Percentiles rank a stretch among this genome's conserved stretches.
Evolutionary conservation across 2,113 vertebrate genomes (phyloP).

Genomic region (Machaerirhynchus nigripectus): DNA sequence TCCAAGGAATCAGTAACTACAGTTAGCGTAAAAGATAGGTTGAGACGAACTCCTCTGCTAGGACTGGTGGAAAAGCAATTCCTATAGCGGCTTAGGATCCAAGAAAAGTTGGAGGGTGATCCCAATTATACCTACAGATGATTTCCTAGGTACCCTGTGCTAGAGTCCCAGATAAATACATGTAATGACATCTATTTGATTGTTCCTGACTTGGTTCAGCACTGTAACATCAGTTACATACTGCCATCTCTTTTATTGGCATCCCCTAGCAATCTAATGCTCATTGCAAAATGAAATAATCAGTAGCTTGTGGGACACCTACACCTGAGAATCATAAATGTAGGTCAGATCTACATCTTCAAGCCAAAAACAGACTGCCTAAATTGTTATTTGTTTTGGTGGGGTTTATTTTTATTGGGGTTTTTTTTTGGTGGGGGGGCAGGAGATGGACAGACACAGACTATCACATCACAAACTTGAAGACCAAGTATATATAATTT

Average conservation of each 20-base stretch:
- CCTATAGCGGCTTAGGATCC: not conserved
- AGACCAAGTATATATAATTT: not conserved
- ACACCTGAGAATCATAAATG: not conserved
- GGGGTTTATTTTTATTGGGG: not conserved
- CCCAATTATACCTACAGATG: not conserved
- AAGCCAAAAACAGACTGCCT: not conserved
- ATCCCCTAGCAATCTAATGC: not conserved
- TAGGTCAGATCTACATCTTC: not conserved
- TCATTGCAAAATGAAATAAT: not conserved
- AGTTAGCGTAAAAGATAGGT: too few species aligned
- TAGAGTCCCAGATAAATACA: not conserved
- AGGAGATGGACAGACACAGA: not conserved
- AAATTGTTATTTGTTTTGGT: not conserved
- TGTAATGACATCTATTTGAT: not conserved
- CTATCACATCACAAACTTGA: not conserved
- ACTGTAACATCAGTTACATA: not conserved
- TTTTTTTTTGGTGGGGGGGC: accelerated
- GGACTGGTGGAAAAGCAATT: not conserved
- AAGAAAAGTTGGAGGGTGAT: not conserved
- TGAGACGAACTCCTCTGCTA: not conserved
- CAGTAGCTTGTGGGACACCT: not conserved
- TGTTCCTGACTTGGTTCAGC: not conserved
- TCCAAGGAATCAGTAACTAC: not conserved
- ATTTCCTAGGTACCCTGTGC: not conserved
- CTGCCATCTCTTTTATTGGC: not conserved